phyloP scores from a whole-genome alignment of 1,140 invertebrate genomes.

The Drosophila sturtevanti region DNA sequence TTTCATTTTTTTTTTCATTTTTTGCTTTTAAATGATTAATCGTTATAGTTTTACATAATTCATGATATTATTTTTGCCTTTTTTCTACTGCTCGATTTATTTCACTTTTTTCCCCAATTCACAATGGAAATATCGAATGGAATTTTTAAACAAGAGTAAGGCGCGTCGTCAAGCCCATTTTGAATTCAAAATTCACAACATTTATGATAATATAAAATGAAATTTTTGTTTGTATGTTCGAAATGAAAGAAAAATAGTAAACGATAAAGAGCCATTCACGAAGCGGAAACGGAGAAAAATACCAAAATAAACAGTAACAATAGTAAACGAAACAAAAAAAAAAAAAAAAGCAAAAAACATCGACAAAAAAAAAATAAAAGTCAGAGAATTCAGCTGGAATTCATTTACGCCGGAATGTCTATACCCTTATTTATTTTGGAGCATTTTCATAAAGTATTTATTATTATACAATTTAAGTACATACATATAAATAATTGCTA shows the following conservation, averaged over 20 bases:
- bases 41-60: background rate
- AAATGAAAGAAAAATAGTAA: background rate
- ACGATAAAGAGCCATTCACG: constrained; percentile 2
- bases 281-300: background rate
- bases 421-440: too few relatives aligned
- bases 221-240: background rate
- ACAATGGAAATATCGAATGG: background rate
- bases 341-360: background rate
- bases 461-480: too few relatives aligned
- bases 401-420: background rate
- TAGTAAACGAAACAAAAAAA: background rate
- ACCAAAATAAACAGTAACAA: constrained; percentile 3
- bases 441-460: too few relatives aligned
- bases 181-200: background rate
- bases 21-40: background rate
- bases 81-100: background rate
- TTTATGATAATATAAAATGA: background rate
- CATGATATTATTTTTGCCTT: background rate
- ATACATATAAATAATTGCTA: too few relatives aligned
- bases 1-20: background rate
- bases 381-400: background rate
- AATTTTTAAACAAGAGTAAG: background rate
- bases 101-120: background rate
- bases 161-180: background rate
- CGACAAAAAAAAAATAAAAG: background rate